phyloP scores from a whole-genome alignment of 2,888 invertebrate species.

The Andrena haemorrhoa region DNA sequence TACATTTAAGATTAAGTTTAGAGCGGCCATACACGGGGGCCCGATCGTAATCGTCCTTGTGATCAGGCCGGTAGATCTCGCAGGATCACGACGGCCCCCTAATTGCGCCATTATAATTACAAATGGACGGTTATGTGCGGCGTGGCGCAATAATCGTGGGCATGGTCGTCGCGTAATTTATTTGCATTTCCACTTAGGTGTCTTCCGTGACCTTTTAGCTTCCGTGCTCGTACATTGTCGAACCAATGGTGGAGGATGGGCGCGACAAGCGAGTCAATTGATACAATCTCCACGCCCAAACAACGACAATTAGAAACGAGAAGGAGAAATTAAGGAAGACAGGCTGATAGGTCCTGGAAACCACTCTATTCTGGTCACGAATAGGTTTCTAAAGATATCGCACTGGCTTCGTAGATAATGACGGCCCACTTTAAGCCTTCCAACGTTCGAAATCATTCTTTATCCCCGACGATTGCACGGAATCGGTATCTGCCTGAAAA shows the following conservation, averaged over 20 bases:
- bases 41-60: conserved; percentile 77
- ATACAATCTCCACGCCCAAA: conserved; percentile 64
- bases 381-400: conserved; percentile 1
- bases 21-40: conserved; percentile 64
- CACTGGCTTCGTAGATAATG: too few species aligned
- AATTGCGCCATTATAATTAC: conserved; percentile 84
- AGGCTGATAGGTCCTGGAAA: conserved; percentile 38
- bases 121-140: conserved; percentile 76
- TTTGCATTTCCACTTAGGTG: conserved; percentile 71
- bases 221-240: conserved; percentile 61
- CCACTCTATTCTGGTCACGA: conserved; percentile 55
- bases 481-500: conserved; percentile 12
- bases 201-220: conserved; percentile 65
- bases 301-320: conserved; percentile 35
- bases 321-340: conserved; percentile 6
- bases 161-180: conserved; percentile 63
- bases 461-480: background rate
- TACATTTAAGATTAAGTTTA: conserved; percentile 78
- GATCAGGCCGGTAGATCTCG: conserved; percentile 77
- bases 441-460: background rate
- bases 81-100: conserved; percentile 82
- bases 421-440: too few species aligned
- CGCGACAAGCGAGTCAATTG: conserved; percentile 54
- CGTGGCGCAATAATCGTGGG: conserved; percentile 71
- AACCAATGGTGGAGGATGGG: conserved; percentile 56